These are phyloP conservation scores for Zelleria hepariella DNA, from an alignment of 2,888 invertebrate genomes.

Conservation along the genomic window DNA sequence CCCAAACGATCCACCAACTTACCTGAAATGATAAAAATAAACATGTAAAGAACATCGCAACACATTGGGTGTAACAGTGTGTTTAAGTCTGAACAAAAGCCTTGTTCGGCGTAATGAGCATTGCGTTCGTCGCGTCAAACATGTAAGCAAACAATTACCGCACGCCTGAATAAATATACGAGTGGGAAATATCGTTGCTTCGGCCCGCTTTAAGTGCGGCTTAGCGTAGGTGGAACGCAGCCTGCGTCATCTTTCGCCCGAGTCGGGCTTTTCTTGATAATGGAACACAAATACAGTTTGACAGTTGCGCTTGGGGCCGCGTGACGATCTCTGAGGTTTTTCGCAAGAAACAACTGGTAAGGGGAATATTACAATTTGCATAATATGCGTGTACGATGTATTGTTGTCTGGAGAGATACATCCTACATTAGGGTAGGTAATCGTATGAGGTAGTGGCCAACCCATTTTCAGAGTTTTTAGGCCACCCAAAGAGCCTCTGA, in stretches of 20 bases:
- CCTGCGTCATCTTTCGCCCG: conserved; percentile 49
- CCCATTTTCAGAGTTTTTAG: too few relatives aligned
- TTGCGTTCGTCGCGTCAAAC: conserved; percentile 67
- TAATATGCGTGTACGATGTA: neutral
- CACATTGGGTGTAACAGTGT: conserved; percentile 62
- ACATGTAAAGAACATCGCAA: conserved; percentile 57
- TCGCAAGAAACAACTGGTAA: neutral
- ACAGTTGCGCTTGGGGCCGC: conserved; percentile 26
- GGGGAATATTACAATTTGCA: neutral
- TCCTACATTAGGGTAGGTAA: too few relatives aligned
- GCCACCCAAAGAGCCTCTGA: too few relatives aligned
- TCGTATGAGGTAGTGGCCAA: too few relatives aligned
- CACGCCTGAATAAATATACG: conserved; percentile 68
- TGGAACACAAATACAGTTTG: conserved; percentile 66
- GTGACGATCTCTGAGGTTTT: neutral
- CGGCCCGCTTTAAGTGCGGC: conserved; percentile 55
- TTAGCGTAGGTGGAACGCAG: conserved; percentile 33
- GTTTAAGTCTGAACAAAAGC: conserved; percentile 65
- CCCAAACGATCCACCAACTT: conserved; percentile 48
- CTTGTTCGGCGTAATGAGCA: conserved; percentile 63
- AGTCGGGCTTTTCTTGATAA: conserved; percentile 59
- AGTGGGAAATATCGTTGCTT: conserved; percentile 64
- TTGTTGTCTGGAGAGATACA: too few relatives aligned
- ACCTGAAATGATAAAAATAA: conserved; percentile 66
- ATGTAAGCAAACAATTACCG: conserved; percentile 71